Conservation (phyloP, 1,140 invertebrate species). For the Meloidogyne exigua region DNA sequence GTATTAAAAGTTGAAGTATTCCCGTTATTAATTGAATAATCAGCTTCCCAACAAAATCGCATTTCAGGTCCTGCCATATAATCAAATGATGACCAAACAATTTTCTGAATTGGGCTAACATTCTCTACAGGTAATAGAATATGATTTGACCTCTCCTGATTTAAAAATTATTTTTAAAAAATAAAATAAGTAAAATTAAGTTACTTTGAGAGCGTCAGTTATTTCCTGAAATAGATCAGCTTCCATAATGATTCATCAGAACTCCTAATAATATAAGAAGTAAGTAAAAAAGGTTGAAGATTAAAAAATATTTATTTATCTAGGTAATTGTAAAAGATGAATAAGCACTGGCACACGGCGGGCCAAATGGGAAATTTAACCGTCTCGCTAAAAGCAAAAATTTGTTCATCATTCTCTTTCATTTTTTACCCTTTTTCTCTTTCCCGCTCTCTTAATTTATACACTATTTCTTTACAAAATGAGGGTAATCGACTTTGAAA, state of each 20-base stretch:
- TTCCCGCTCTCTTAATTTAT: too few species aligned
- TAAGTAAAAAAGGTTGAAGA: too few species aligned
- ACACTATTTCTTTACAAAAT: too few species aligned
- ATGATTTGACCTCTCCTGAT: slow-evolving; percentile 30
- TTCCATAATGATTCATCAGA: slow-evolving; percentile 24
- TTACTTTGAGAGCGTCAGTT: slow-evolving; percentile 35
- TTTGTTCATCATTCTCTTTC: too few species aligned
- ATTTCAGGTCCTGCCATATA: slow-evolving; percentile 42
- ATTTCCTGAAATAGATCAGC: slow-evolving; percentile 40
- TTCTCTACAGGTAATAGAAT: slow-evolving; percentile 24
- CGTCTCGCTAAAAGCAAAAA: too few species aligned
- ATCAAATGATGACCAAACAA: slow-evolving; percentile 47
- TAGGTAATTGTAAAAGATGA: too few species aligned
- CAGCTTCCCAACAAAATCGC: slow-evolving; percentile 39
- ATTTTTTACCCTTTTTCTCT: too few species aligned
- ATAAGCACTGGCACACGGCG: too few species aligned
- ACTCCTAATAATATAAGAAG: too few species aligned
- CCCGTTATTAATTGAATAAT: slow-evolving; percentile 10
- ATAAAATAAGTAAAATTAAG: slow-evolving; percentile 5
- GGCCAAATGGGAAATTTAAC: too few species aligned
- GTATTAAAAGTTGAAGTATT: not conserved
- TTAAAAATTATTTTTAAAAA: slow-evolving; percentile 10
- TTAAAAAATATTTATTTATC: too few species aligned
- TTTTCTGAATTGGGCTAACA: slow-evolving; percentile 35
- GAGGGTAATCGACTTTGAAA: too few species aligned